Base-by-base conservation (phyloP, 2,888 invertebrate genomes). In the Polia nebulosa region DNA sequence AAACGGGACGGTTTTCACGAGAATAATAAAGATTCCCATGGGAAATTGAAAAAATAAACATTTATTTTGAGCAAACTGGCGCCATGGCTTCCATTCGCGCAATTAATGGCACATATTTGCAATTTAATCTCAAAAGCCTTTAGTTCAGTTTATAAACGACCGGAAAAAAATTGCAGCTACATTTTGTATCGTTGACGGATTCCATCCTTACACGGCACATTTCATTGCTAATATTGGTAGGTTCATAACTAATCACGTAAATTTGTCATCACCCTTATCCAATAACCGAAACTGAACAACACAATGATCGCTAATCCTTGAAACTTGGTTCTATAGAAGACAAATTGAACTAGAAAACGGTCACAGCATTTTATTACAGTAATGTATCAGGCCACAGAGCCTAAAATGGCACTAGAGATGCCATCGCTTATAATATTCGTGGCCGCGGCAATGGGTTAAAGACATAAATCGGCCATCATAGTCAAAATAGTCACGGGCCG, bases 301-400 rank as follows among this genome's bases (percentile, higher is more conserved):
- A 79, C 61, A 70, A 36, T 59, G 51, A 66, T 59, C 41, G 34
- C 51, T 52, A 57, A 58, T 44, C 49, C 60, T 45, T 64, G 61
- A 71, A 76, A 65, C 57, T 49, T 60, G 55, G 44, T 13, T 51
- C 56, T 57, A 39, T 61, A 56, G 56, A 74, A 79, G 78, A 81
- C 59, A 84, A 81, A 82, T 84, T 71, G 67, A 9, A 58, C 61
- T 59, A 53, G 58, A 70, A 77, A 79, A 69, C 61, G 78, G 68
- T 76, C 52, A 68, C 47, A 65, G 67, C 27, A 70, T 83, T 80
- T 83, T 82, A 81, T 81, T 81, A 78, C 66, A 52, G 60, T 67
- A 45, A 80, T 84, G 73, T 78, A 78, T 84, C 81, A 66, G 61
- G 53, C 39, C 20, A 32, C 13, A 32, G 20, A 20, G n/a, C 13